Percentiles rank a stretch among this genome's conserved stretches.
phyloP scores from a whole-genome alignment of 2,113 vertebrate genomes.

The Mesocricetus auratus region DNA sequence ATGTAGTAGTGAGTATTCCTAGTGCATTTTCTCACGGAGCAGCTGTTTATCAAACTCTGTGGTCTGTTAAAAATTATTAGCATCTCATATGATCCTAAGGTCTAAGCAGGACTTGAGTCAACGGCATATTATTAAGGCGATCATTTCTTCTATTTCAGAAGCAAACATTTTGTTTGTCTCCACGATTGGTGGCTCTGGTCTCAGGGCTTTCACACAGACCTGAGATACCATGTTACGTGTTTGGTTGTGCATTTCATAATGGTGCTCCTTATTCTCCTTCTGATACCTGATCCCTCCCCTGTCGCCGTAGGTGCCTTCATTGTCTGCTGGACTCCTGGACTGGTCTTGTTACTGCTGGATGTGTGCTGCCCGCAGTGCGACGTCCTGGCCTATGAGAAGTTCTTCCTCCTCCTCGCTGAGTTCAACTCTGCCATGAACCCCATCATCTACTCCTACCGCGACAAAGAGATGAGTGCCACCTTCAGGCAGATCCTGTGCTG shows the following conservation, averaged over 20 bases:
- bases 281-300: background rate
- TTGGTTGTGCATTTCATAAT: background rate
- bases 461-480: constrained; percentile 99
- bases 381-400: constrained; percentile 96
- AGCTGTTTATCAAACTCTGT: background rate
- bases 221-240: background rate
- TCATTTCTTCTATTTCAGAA: background rate
- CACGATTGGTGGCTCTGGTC: background rate
- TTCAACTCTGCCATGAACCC: constrained; percentile 99
- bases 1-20: background rate
- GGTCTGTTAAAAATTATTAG: constrained; percentile 26
- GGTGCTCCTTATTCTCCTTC: background rate
- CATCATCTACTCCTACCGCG: constrained; percentile 99
- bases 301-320: constrained; percentile 94
- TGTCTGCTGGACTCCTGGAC: constrained; percentile 97
- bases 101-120: background rate
- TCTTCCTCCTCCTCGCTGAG: constrained; percentile 97
- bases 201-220: background rate
- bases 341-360: constrained; percentile 96
- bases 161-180: background rate
- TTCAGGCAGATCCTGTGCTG: constrained; percentile 99
- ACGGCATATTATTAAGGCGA: background rate
- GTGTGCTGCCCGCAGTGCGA: constrained; percentile 95
- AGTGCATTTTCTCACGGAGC: background rate
- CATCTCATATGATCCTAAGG: background rate